These are phyloP conservation scores for Pteromalus puparum DNA, from an alignment of 1,140 invertebrate species.

Conservation along the genomic window DNA sequence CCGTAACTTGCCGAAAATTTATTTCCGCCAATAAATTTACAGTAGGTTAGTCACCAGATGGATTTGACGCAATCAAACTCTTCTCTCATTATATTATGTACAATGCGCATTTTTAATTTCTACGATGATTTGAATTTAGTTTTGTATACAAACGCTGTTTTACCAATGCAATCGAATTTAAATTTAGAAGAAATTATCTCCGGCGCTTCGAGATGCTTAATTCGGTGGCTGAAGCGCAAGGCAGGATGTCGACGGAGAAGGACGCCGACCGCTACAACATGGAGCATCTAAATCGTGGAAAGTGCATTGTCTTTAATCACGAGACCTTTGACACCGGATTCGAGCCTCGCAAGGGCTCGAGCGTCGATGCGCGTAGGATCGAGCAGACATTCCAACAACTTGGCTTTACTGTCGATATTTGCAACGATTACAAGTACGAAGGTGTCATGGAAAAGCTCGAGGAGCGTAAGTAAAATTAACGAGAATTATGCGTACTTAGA, in stretches of 20 bases:
- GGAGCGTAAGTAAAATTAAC: conserved; percentile 57
- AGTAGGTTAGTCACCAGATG: too few species aligned
- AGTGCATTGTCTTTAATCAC: conserved; percentile 87
- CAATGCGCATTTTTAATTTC: too few species aligned
- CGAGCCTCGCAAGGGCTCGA: conserved; percentile 61
- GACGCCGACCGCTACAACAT: conserved; percentile 79
- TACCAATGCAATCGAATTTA: too few species aligned
- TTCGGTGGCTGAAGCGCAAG: conserved; percentile 27
- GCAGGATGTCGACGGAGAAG: conserved; percentile 61
- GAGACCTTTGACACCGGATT: conserved; percentile 74
- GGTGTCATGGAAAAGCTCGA: conserved; percentile 61
- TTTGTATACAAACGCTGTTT: too few species aligned
- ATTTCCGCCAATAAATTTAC: too few species aligned
- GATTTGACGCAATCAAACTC: too few species aligned
- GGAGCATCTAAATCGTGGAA: conserved; percentile 80
- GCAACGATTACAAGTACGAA: conserved; percentile 58
- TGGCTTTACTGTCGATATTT: conserved; percentile 63
- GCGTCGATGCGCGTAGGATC: conserved; percentile 62
- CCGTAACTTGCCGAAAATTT: too few species aligned
- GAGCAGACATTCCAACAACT: conserved; percentile 62
- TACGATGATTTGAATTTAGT: too few species aligned
- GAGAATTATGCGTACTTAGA: too few species aligned
- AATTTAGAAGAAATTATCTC: not conserved
- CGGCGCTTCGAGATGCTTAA: not conserved
- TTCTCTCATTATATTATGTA: too few species aligned